A percentile compares a stretch with the other conserved stretches of the same genome.
phyloP scores from a whole-genome alignment of 2,113 vertebrate species.

The Cebus imitator region DNA sequence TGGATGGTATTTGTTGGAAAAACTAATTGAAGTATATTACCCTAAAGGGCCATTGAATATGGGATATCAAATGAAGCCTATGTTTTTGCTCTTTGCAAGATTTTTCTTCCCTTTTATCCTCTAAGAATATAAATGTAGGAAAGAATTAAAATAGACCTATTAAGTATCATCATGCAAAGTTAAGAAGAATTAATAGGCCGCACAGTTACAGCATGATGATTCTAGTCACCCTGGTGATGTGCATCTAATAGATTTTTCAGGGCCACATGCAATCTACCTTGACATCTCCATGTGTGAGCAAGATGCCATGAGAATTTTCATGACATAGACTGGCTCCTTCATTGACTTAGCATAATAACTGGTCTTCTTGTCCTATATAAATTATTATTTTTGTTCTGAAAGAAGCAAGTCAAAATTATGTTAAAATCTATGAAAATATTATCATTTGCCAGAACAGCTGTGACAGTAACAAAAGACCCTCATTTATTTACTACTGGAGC shows the following conservation, averaged over 20 bases:
- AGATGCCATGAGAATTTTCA: background rate
- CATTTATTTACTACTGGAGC: conserved; percentile 68
- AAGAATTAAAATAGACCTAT: background rate
- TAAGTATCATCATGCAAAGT: background rate
- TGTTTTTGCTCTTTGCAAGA: background rate
- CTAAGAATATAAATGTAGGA: background rate
- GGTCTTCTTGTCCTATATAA: conserved; percentile 22
- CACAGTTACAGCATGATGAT: background rate
- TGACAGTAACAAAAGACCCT: conserved; percentile 62
- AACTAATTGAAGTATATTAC: background rate
- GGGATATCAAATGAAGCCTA: background rate
- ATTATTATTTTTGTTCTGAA: conserved; percentile 70
- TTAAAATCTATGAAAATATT: conserved; percentile 64
- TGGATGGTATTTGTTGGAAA: conserved; percentile 7
- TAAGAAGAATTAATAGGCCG: background rate
- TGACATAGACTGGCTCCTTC: background rate
- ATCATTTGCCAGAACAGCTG: conserved; percentile 65
- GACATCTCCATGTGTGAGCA: background rate
- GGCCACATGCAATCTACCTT: background rate
- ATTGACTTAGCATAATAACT: conserved; percentile 43
- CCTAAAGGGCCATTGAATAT: background rate
- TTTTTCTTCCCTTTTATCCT: background rate
- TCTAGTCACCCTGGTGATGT: background rate
- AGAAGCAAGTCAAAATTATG: conserved; percentile 76
- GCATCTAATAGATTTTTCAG: background rate